Evolutionary conservation across 1,140 invertebrate species (phyloP), one percentile per base, ranked within the genome.

Genomic region (Drosophila triauraria): DNA sequence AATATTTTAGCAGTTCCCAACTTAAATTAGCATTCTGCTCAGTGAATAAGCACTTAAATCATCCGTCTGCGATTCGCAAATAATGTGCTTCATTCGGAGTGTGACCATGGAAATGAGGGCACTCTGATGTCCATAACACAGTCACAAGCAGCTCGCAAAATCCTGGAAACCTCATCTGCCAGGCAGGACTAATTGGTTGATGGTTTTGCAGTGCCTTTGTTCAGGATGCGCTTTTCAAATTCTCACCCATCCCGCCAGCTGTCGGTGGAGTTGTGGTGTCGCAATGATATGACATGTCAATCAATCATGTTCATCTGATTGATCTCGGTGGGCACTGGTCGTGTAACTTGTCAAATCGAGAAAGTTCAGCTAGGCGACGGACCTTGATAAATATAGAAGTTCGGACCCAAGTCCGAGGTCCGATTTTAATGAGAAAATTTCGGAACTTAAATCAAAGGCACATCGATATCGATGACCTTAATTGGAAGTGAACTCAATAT

Each of bases 271-370:
- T 69, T 69, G 44, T 30, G 43, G 35, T 42, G 44, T 20, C 35
- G 35, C 23, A 40, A 59, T 56, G 75, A 60, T 58, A 77, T 68
- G 83, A 82, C 82, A 86, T 82, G 83, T 82, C 82, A 87, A 86
- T 86, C 83, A 86, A 80, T 85, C 70, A 83, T 80, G 40, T 84
- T 77, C 57, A 54, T 51, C 61, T 77, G 81, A 83, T 84, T 75
- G 77, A 76, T 76, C 53, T 60, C 82, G 63, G 79, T 80, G 81
- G 54, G 70, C 69, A 42, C 27, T 27, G 50, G 53, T 72, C 53
- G 51, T 72, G 74, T 60, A 67, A 57, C 40, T 47, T 80, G 81
- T 76, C 81, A 80, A 65, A 77, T 63, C 40, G 65, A 53, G n/a
- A 57, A 76, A 84, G 58, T 57, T 72, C 8, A n/a, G 20, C 40